Percentiles rank a stretch among this genome's conserved stretches.
Conservation (phyloP, 2,888 invertebrate species). For the Gryllus longicercus region DNA sequence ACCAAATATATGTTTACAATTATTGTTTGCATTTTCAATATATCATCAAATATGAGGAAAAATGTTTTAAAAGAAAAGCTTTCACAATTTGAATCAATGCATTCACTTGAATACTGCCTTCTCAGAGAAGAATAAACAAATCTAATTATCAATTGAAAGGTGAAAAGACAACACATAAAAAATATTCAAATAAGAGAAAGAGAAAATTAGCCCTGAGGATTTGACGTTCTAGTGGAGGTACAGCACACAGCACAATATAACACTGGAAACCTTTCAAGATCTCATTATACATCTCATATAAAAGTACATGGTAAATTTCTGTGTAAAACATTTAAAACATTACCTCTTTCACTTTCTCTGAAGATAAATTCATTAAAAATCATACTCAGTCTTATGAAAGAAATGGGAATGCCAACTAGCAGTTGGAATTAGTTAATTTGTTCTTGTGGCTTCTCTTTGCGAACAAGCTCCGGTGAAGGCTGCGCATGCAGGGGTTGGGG, state of each 20-base stretch:
- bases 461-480: constrained; percentile 30
- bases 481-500: constrained; percentile 27
- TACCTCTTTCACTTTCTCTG: background rate
- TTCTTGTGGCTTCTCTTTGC: constrained; percentile 31
- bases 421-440: constrained; percentile 20
- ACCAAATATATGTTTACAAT: too few relatives aligned
- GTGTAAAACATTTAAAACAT: constrained; percentile 18
- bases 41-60: too few relatives aligned
- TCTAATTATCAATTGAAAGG: too few relatives aligned
- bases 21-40: too few relatives aligned
- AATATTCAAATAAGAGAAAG: too few relatives aligned
- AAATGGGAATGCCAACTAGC: constrained; percentile 2
- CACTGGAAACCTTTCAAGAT: background rate
- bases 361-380: constrained; percentile 11
- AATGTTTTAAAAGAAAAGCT: too few relatives aligned
- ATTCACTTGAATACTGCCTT: too few relatives aligned
- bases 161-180: too few relatives aligned
- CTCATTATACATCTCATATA: background rate
- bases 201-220: too few relatives aligned
- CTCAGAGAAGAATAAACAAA: too few relatives aligned
- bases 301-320: constrained; percentile 17
- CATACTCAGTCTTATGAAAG: constrained; percentile 33
- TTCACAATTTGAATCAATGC: too few relatives aligned
- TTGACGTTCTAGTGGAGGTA: too few relatives aligned
- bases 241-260: background rate